phyloP scores from a whole-genome alignment of 2,113 vertebrate species.

The Xiphophorus maculatus region DNA sequence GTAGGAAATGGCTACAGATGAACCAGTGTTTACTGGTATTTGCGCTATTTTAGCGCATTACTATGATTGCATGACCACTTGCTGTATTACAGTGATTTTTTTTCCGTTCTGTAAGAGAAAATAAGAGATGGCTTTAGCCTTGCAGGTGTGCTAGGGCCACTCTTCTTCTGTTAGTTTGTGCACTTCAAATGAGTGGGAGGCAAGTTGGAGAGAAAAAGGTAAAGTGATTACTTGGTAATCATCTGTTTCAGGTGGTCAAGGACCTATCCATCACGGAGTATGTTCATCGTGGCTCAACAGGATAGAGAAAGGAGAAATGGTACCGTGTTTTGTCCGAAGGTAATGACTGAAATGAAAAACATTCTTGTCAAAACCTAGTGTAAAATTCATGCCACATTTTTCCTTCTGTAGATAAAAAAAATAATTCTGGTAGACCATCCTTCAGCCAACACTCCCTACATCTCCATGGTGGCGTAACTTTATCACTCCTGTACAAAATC shows the following conservation, averaged over 20 bases:
- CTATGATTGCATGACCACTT: slow-evolving; percentile 35
- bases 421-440: not conserved
- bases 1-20: not conserved
- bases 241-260: slow-evolving; percentile 85
- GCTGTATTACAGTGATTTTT: slow-evolving; percentile 47
- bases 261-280: slow-evolving; percentile 93
- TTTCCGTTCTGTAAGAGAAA: slow-evolving; percentile 27
- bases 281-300: slow-evolving; percentile 98
- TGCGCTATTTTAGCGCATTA: slow-evolving; percentile 25
- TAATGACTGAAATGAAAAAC: slow-evolving; percentile 66
- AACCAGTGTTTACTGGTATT: not conserved
- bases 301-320: slow-evolving; percentile 88
- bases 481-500: not conserved
- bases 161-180: slow-evolving; percentile 39
- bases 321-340: slow-evolving; percentile 97
- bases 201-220: slow-evolving; percentile 11
- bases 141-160: slow-evolving; percentile 17
- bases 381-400: not conserved
- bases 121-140: slow-evolving; percentile 23
- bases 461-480: not conserved
- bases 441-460: not conserved
- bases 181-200: slow-evolving; percentile 47
- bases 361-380: not conserved
- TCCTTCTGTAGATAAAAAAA: not conserved
- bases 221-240: slow-evolving; percentile 57